Evolutionary conservation across 1,140 invertebrate genomes (phyloP), one percentile per base, ranked within the genome.

Genomic region (Drosophila elegans): DNA sequence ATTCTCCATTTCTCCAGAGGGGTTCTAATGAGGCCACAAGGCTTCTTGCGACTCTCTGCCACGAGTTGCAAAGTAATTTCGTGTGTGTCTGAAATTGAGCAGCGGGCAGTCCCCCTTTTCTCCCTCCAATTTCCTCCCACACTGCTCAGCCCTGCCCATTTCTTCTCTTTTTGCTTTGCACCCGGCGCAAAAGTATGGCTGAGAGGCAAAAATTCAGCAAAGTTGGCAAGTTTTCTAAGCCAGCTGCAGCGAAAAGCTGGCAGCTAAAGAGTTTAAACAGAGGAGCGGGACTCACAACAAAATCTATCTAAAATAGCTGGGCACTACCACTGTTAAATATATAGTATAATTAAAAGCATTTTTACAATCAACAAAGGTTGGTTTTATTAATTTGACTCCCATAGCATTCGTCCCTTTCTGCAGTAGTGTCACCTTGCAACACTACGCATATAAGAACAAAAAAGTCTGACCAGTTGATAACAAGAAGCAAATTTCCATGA

Each of bases 1-100:
- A 4, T 12, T 49, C 48, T 45, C 53, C 25, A 57, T 39, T 45
- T 32, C 36, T 7, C 36, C 59, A 34, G 54, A 36, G 45, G 64
- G 21, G 7, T 45, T 60, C 57, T 78, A 82, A 82, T 82, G 79
- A 78, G 79, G 62, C 74, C 67, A 80, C 76, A 53, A 78, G 71
- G 52, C 78, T 34, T 38, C 38, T 51, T 49, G 74, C 74, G 38
- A 68, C 34, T 57, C 53, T 57, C 51, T 16, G 69, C 59, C 78
- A 80, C 78, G 72, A 77, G 74, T 82, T 81, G 41, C 74, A 78
- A 82, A 82, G 79, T 80, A 63, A 80, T 80, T 80, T 80, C 57
- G 77, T 63, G 51, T 74, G 63, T 68, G 57, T 53, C 27, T 55
- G 62, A 63, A 63, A 74, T 69, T 53, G 62, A 68, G 76, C 38